A percentile compares a stretch with the other conserved stretches of the same genome.
Evolutionary conservation across 2,888 invertebrate species (phyloP).

Genomic region (Tipula lateralis): DNA sequence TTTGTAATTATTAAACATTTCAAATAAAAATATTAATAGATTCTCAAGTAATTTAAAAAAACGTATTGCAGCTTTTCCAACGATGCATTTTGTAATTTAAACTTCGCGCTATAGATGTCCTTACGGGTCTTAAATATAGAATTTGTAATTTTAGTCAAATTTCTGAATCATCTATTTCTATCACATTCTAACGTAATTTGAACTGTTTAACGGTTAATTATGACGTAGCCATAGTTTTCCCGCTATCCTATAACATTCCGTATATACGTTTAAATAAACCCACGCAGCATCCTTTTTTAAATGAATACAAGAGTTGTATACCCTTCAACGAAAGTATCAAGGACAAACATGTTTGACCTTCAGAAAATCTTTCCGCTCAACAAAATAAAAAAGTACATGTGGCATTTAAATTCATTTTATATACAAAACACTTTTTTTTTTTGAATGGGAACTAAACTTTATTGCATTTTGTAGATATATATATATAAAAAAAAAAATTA

Average conservation of each 20-base stretch:
- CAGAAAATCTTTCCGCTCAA: background rate
- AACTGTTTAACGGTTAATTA: background rate
- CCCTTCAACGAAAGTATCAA: background rate
- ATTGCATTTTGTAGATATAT: constrained; percentile 19
- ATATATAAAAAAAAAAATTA: background rate
- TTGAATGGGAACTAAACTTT: constrained; percentile 24
- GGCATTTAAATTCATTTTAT: background rate
- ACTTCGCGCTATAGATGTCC: background rate
- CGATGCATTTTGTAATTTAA: background rate
- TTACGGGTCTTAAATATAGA: background rate
- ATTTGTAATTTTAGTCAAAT: background rate
- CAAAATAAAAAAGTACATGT: background rate
- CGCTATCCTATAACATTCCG: background rate
- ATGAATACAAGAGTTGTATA: background rate
- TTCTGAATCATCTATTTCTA: no score
- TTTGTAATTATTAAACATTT: background rate
- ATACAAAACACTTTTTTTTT: constrained; percentile 1
- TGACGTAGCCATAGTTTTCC: background rate
- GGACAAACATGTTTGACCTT: background rate
- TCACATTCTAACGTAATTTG: background rate
- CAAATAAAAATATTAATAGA: background rate
- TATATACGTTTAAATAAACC: background rate
- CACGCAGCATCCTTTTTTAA: background rate
- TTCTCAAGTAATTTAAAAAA: background rate
- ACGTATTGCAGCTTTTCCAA: background rate